Conservation (phyloP, 1,140 invertebrate genomes). For the Littorina saxatilis region DNA sequence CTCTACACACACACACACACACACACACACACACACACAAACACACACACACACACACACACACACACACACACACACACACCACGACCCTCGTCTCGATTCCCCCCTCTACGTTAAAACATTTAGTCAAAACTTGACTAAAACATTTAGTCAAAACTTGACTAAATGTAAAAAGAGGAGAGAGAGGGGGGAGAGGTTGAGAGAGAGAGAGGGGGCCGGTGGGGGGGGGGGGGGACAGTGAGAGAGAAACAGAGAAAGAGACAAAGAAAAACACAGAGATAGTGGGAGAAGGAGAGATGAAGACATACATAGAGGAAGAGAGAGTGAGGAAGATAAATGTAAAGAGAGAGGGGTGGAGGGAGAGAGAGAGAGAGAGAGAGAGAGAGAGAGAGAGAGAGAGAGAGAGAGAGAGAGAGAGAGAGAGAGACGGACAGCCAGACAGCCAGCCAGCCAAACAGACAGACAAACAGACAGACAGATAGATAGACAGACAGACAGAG, state of each 20-base stretch:
- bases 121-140: too few species aligned
- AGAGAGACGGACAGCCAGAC: background rate
- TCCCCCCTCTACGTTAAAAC: too few species aligned
- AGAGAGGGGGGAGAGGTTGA: too few species aligned
- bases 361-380: background rate
- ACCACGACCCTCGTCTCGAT: too few species aligned
- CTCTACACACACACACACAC: slow-evolving; percentile 2
- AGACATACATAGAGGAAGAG: background rate
- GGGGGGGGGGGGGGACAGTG: too few species aligned
- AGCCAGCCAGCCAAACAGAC: background rate
- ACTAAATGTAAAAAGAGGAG: too few species aligned
- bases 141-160: too few species aligned
- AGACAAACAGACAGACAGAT: background rate
- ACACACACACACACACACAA: slow-evolving; percentile 1
- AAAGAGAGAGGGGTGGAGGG: slow-evolving; percentile 5
- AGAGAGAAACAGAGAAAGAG: too few species aligned
- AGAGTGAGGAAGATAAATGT: background rate
- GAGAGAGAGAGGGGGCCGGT: too few species aligned
- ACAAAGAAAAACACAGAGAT: background rate
- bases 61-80: slow-evolving; percentile 12
- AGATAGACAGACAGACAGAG: slow-evolving; percentile 17
- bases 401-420: slow-evolving; percentile 22
- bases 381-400: slow-evolving; percentile 8
- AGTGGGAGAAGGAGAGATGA: background rate
- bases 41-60: slow-evolving; percentile 12